Base-by-base conservation (phyloP, 2,113 vertebrate species). In the Hippocampus barbouri region DNA sequence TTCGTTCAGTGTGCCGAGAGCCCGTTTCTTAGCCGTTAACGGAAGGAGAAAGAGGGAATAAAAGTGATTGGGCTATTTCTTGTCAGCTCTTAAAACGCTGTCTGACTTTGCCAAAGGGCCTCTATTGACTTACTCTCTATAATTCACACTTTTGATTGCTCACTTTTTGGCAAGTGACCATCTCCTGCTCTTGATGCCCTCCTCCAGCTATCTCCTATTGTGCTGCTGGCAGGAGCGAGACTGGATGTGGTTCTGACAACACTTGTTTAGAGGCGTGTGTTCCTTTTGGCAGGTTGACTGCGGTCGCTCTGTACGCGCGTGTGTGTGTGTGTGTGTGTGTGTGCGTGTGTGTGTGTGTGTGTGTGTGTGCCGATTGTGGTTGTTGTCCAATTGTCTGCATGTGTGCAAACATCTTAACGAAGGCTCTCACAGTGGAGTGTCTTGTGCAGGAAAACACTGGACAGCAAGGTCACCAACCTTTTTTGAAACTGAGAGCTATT, bases 121-220 rank as follows among this genome's bases (percentile, higher is more conserved):
- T 68, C 30, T 1, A 73, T 70, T 81, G 69, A 85, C 67, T 82
- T 76, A 74, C 62, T 71, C 21, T 71, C 62, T 68, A 72, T 82
- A 84, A 77, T 80, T 85, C 74, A 81, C 61, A 73, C 38, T 65
- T 79, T 77, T 71, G 60, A 75, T 53, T 80, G 74, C 51, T 77
- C 66, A 75, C 34, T 74, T 77, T 78, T 79, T 82, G 71, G 67
- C 80, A 21, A 66, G 68, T 51, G 72, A 81, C 27, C 68, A 23
- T 77, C 79, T 81, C 65, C 51, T 8, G 14, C 72, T 75, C 47
- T 69, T 72, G 71, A 65, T 77, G 77, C 64, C 67, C 66, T 74
- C 70, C 78, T 77, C 69, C 25, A 38, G 72, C 70, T 77, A 54
- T 75, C 77, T 79, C 77, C 86, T 83, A 75, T 72, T 76, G 66